A percentile compares a stretch with the other conserved stretches of the same genome.
Conservation (phyloP, 2,888 invertebrate genomes). For the Silvanus unidentatus region DNA sequence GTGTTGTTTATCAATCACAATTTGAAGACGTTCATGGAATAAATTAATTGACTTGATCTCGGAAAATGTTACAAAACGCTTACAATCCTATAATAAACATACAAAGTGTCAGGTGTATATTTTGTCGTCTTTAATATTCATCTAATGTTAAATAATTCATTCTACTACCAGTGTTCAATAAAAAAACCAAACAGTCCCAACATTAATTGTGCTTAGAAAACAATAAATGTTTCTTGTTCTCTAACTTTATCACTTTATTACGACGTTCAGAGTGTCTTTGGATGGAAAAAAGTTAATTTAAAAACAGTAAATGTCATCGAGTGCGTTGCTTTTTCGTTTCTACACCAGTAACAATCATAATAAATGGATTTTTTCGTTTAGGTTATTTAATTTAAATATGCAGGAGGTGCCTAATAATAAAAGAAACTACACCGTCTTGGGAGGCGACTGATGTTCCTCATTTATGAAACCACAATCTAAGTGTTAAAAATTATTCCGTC, state of each 20-base stretch:
- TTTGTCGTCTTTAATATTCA: too few relatives aligned
- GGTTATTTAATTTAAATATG: slow-evolving; percentile 1
- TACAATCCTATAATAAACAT: slow-evolving; percentile 10
- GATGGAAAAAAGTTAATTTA: too few relatives aligned
- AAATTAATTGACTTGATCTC: slow-evolving; percentile 29
- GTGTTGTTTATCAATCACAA: slow-evolving; percentile 30
- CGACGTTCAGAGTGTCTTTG: too few relatives aligned
- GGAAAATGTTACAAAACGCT: slow-evolving; percentile 19
- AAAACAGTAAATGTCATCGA: too few relatives aligned
- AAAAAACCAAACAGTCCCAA: too few relatives aligned
- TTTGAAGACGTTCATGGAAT: slow-evolving; percentile 34
- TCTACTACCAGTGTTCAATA: too few relatives aligned
- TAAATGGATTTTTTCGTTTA: neutral
- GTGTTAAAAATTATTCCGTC: slow-evolving; percentile 1
- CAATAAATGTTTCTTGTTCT: too few relatives aligned
- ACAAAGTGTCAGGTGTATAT: neutral
- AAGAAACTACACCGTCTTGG: neutral
- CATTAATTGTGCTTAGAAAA: too few relatives aligned
- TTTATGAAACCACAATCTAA: slow-evolving; percentile 1
- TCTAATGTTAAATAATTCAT: too few relatives aligned
- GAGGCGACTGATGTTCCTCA: neutral
- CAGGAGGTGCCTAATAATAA: neutral
- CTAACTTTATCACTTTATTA: too few relatives aligned
- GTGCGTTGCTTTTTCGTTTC: too few relatives aligned
- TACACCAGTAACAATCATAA: too few relatives aligned